phyloP scores from a whole-genome alignment of 2,888 invertebrate species.

The Netelia virgata region DNA sequence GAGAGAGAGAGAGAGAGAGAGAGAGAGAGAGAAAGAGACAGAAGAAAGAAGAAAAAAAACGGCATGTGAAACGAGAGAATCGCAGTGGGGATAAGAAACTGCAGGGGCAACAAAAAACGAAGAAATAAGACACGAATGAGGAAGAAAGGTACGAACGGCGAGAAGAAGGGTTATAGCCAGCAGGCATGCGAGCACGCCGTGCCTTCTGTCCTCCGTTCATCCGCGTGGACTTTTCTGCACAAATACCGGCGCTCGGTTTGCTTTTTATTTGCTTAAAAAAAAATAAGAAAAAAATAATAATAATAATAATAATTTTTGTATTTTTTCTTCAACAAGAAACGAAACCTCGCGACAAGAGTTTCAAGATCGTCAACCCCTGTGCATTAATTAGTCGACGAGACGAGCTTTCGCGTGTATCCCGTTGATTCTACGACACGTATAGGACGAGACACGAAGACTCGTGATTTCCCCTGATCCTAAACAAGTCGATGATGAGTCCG shows the following conservation, averaged over 20 bases:
- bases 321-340: too few species aligned
- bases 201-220: constrained; percentile 30
- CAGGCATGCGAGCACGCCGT: constrained; percentile 60
- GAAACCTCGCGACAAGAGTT: too few species aligned
- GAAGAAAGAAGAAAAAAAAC: constrained; percentile 47
- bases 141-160: constrained; percentile 63
- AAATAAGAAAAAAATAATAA: too few species aligned
- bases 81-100: constrained; percentile 53
- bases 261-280: too few species aligned
- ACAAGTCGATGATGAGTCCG: constrained; percentile 71
- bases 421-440: constrained; percentile 3
- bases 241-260: not conserved
- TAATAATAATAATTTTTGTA: too few species aligned
- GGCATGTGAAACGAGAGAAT: constrained; percentile 68
- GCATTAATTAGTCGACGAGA: too few species aligned
- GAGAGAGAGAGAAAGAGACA: constrained; percentile 12
- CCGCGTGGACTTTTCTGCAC: constrained; percentile 8
- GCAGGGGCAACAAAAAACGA: constrained; percentile 36
- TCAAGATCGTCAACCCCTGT: too few species aligned
- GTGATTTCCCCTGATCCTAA: constrained; percentile 73
- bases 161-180: constrained; percentile 64
- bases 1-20: constrained; percentile 43
- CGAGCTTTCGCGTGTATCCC: not conserved
- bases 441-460: constrained; percentile 69
- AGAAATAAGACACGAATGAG: constrained; percentile 51